phyloP scores from a whole-genome alignment of 2,888 invertebrate genomes.

The Crepidodera aurea region DNA sequence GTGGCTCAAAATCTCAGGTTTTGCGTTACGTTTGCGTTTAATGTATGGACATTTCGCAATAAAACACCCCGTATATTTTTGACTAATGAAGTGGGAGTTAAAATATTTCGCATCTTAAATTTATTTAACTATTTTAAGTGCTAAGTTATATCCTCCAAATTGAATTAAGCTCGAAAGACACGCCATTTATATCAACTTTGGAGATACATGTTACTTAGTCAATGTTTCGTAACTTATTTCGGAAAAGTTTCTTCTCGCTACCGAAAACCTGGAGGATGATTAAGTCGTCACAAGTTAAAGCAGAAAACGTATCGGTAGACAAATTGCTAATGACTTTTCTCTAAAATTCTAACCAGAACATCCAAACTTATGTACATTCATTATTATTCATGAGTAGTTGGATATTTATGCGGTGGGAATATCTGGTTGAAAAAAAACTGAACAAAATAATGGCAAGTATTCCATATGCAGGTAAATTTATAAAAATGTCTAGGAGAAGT shows the following conservation, averaged over 20 bases:
- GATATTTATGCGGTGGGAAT: too few relatives aligned
- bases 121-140: constrained; percentile 12
- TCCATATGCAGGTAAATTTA: too few relatives aligned
- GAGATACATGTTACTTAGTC: constrained; percentile 18
- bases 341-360: constrained; percentile 2
- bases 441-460: too few relatives aligned
- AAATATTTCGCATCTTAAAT: background rate
- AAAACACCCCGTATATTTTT: too few relatives aligned
- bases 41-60: too few relatives aligned
- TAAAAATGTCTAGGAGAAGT: too few relatives aligned
- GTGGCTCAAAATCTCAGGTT: too few relatives aligned
- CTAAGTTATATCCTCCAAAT: constrained; percentile 11
- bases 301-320: constrained; percentile 14
- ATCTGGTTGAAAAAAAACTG: too few relatives aligned
- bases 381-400: too few relatives aligned
- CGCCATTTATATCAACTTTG: constrained; percentile 13
- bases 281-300: constrained; percentile 20
- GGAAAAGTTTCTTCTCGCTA: background rate
- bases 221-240: constrained; percentile 21
- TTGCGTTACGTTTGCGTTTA: too few relatives aligned
- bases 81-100: background rate
- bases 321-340: constrained; percentile 6
- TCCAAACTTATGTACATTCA: background rate
- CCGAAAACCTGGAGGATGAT: constrained; percentile 12
- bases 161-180: background rate